phyloP scores from a whole-genome alignment of 2,888 invertebrate species.

The Thecophora atra region DNA sequence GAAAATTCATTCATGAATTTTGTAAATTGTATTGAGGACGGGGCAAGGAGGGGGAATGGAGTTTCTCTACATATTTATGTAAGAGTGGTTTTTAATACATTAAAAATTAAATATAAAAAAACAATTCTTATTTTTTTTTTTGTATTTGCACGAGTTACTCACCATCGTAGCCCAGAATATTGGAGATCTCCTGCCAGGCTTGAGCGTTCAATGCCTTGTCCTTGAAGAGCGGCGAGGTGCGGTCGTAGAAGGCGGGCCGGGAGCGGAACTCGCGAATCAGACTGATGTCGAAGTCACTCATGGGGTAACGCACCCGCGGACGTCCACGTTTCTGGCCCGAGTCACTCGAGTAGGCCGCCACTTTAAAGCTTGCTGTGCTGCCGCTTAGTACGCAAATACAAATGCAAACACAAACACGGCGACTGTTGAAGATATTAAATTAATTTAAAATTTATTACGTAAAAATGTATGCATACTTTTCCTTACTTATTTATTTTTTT shows the following conservation, averaged over 20 bases:
- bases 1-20: conserved; percentile 28
- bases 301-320: conserved; percentile 57
- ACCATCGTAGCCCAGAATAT: conserved; percentile 64
- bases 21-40: conserved; percentile 14
- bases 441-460: conserved; percentile 4
- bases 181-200: conserved; percentile 63
- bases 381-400: neutral
- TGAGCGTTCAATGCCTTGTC: conserved; percentile 61
- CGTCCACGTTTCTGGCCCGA: conserved; percentile 53
- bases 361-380: conserved; percentile 36
- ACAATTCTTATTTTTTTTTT: neutral
- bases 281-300: conserved; percentile 65
- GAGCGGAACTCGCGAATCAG: conserved; percentile 62
- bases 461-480: neutral
- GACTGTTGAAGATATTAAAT: conserved; percentile 5
- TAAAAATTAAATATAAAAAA: neutral
- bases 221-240: conserved; percentile 60
- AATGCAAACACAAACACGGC: neutral
- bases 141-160: conserved; percentile 39
- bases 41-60: too few relatives aligned
- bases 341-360: conserved; percentile 50
- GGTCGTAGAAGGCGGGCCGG: conserved; percentile 64
- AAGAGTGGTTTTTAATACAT: too few relatives aligned
- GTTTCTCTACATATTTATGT: too few relatives aligned
- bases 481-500: neutral